Evolutionary conservation across 2,113 vertebrate species (phyloP).

Genomic region (Sula dactylatra): DNA sequence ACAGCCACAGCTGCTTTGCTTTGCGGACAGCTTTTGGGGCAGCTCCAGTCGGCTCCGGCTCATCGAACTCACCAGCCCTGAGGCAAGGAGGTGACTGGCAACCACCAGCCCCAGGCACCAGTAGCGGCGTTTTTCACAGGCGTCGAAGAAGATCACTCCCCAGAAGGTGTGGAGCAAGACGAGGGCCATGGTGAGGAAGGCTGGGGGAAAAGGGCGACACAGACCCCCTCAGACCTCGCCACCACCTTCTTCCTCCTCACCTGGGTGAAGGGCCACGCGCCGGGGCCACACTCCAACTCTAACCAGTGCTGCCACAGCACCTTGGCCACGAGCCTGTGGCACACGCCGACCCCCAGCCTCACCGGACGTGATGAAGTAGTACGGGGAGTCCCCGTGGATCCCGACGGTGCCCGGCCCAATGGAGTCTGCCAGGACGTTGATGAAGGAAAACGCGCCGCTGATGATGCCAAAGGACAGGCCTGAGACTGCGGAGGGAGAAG

Average conservation of each 20-base stretch:
- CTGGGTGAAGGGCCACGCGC: accelerated
- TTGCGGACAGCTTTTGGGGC: neutral
- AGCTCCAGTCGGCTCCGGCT: accelerated
- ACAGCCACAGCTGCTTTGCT: neutral
- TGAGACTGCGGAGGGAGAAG: slow-evolving; percentile 60
- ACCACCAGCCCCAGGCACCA: slow-evolving; percentile 73
- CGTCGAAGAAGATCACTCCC: slow-evolving; percentile 81
- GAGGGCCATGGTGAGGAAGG: slow-evolving; percentile 77
- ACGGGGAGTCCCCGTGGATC: slow-evolving; percentile 78
- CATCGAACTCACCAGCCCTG: slow-evolving; percentile 74
- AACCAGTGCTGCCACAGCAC: neutral
- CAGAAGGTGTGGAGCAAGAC: slow-evolving; percentile 80
- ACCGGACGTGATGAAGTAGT: slow-evolving; percentile 82
- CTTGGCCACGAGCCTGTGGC: accelerated
- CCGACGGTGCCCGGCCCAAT: slow-evolving; percentile 77
- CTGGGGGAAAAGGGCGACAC: slow-evolving; percentile 19
- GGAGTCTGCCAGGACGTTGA: slow-evolving; percentile 74
- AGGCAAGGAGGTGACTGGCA: slow-evolving; percentile 71
- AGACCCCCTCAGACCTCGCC: neutral
- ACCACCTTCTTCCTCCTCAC: neutral
- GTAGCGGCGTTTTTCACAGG: slow-evolving; percentile 70
- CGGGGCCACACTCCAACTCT: neutral
- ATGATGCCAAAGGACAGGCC: slow-evolving; percentile 80
- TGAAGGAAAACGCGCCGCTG: slow-evolving; percentile 77
- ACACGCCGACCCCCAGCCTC: neutral